These are phyloP conservation scores for Uromys caudimaculatus DNA, from an alignment of 2,797 vertebrate species.

Conservation along the genomic window DNA sequence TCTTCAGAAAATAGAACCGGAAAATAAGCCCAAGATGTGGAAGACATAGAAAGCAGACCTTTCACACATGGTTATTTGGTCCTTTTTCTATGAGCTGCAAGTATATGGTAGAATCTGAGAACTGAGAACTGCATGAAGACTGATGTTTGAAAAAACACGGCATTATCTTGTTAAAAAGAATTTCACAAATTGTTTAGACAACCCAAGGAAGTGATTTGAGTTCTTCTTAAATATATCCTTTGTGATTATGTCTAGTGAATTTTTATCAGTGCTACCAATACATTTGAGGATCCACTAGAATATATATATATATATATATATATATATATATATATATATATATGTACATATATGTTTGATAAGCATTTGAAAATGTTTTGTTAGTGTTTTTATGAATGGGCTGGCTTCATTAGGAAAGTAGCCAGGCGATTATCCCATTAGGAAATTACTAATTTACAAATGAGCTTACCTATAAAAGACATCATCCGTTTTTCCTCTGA, in stretches of 20 bases:
- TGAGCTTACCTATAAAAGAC: not conserved
- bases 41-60: not conserved
- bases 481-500: not conserved
- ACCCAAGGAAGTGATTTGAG: constrained; percentile 16
- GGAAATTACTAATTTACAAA: constrained; percentile 33
- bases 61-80: not conserved
- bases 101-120: not conserved
- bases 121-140: not conserved
- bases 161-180: not conserved
- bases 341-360: not conserved
- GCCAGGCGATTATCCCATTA: not conserved
- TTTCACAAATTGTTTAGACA: not conserved
- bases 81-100: not conserved
- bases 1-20: not conserved
- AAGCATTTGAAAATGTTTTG: constrained; percentile 35
- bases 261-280: not conserved
- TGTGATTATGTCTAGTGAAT: not conserved
- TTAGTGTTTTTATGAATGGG: not conserved
- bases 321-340: not conserved
- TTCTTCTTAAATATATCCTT: not conserved
- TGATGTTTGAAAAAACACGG: not conserved
- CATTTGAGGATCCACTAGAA: constrained; percentile 14
- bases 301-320: not conserved
- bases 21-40: not conserved
- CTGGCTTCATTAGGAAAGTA: constrained; percentile 1